Conservation (phyloP, 2,888 invertebrate genomes). For the Lasioglossum lativentre region DNA sequence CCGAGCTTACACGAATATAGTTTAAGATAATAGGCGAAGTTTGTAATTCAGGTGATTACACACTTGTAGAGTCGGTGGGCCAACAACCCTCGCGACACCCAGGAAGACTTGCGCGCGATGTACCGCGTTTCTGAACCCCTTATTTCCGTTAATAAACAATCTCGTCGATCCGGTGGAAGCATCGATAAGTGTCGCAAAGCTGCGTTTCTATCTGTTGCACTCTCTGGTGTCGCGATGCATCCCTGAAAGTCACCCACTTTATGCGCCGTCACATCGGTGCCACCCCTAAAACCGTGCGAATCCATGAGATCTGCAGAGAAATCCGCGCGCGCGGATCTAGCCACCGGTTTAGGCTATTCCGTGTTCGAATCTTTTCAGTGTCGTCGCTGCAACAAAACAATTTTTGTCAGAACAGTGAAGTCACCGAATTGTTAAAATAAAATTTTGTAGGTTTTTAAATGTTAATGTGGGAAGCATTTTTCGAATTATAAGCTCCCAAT, state of each 20-base stretch:
- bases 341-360: not conserved
- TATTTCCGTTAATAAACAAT: not conserved
- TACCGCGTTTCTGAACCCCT: not conserved
- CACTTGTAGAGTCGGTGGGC: conserved; percentile 2
- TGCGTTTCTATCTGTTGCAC: not conserved
- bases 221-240: not conserved
- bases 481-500: not conserved
- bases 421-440: not conserved
- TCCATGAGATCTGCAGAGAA: conserved; percentile 2
- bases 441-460: too few relatives aligned
- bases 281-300: conserved; percentile 7
- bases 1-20: not conserved
- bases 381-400: not conserved
- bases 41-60: conserved; percentile 13
- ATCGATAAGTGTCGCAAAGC: not conserved
- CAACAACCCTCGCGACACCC: not conserved
- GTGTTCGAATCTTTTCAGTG: not conserved
- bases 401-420: not conserved
- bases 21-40: conserved; percentile 14
- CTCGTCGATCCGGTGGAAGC: not conserved
- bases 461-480: too few relatives aligned
- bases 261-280: not conserved
- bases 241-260: not conserved
- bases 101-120: not conserved
- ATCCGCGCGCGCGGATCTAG: not conserved